A percentile compares a stretch with the other conserved stretches of the same genome.
phyloP scores from a whole-genome alignment of 2,797 vertebrate species.

The Heliangelus exortis region DNA sequence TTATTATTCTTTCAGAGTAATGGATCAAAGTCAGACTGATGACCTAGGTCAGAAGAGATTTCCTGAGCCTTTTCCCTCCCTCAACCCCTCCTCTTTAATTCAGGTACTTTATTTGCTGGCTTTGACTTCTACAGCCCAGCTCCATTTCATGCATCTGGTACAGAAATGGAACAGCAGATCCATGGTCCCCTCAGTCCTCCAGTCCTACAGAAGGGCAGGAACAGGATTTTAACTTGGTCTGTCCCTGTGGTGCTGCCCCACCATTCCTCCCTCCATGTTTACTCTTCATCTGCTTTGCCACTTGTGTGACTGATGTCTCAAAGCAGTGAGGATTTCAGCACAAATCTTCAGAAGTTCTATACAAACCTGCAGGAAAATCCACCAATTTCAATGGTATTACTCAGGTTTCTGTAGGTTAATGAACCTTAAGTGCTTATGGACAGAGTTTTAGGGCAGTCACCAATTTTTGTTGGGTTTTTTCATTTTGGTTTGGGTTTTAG shows the following conservation, averaged over 20 bases:
- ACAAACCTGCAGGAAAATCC: background rate
- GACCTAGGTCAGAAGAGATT: background rate
- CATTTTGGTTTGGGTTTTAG: too few species aligned
- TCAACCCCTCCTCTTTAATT: background rate
- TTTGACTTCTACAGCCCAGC: background rate
- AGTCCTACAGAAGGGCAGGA: background rate
- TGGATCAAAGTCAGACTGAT: background rate
- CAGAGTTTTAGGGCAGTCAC: background rate
- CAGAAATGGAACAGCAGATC: background rate
- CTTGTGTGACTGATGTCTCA: background rate
- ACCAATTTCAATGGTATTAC: background rate
- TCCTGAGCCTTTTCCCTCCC: background rate
- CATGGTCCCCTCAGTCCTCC: rapidly evolving
- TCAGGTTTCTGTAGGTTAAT: background rate
- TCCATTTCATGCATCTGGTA: rapidly evolving
- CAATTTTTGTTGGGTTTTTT: background rate
- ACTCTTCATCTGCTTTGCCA: background rate
- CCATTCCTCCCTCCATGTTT: rapidly evolving
- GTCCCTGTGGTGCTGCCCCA: rapidly evolving
- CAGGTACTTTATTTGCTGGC: background rate
- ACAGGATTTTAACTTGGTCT: rapidly evolving
- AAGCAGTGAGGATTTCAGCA: rapidly evolving
- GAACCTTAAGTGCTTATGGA: background rate
- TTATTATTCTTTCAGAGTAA: background rate
- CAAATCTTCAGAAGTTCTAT: background rate